Base-by-base conservation (phyloP, 2,113 vertebrate species). In the Megatriorchis doriae region DNA sequence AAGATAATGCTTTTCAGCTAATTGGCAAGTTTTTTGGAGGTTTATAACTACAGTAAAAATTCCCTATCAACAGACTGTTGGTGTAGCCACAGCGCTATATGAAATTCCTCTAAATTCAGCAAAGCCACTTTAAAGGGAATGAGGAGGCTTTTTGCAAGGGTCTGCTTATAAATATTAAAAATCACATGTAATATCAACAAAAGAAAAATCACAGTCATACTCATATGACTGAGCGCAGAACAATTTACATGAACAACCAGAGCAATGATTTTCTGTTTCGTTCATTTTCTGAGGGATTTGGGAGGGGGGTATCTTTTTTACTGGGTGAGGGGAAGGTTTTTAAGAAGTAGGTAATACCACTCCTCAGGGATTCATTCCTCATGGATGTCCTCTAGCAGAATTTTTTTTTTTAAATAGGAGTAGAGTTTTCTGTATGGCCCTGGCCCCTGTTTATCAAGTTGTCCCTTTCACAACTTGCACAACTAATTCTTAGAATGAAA, bases 1-100 rank as follows among this genome's bases (percentile, higher is more conserved):
- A 90, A 81, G 73, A 81, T 63, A 90, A 94, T 88, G 89, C 6
- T 95, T 96, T 95, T 70, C 74, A 89, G 36, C 59, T 96, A 97
- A 97, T 93, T 97, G 94, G 80, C 56, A 85, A 91, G 26, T 8
- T 93, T 95, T 97, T 93, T 20, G 8, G 81, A 66, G 52, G 48
- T 92, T 96, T 96, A 91, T 50, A 94, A 70, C 56, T 31, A 38
- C 43, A 75, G 53, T 96, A 96, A 94, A 94, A 95, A 92, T 59
- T 80, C n/a, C 20, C 5, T 88, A 50, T 58, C 36, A 56, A 78
- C 55, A 88, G 45, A 80, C 23, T 72, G 10, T 47, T 79, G 25
- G 11, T 71, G 29, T 38, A 74, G 66, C 20, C 31, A 47, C 38
- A 93, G 45, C 5, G 0, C 4, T 43, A 29, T 32, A 7, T 38